Evolutionary conservation across 2,888 invertebrate species (phyloP).

Genomic region (Mesorhabditis spiculigera): DNA sequence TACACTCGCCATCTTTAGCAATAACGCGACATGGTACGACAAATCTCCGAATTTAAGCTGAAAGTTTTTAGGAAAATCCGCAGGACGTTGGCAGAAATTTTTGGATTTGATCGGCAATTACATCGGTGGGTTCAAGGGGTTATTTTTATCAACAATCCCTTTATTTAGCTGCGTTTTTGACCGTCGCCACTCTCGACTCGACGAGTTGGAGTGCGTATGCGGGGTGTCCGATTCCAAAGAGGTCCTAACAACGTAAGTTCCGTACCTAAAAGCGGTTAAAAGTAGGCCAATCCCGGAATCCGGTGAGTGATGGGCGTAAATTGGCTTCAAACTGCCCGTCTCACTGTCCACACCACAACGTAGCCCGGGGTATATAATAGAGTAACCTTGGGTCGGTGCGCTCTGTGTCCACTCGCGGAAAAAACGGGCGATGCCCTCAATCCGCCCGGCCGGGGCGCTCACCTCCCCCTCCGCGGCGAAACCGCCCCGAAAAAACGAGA

Average conservation of each 20-base stretch:
- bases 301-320: too few species aligned
- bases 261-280: neutral
- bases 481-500: slow-evolving; percentile 62
- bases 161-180: slow-evolving; percentile 24
- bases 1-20: slow-evolving; percentile 19
- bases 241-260: slow-evolving; percentile 20
- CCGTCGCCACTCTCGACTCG: slow-evolving; percentile 28
- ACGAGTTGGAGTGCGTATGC: slow-evolving; percentile 21
- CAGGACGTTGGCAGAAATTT: slow-evolving; percentile 11
- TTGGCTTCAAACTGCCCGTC: too few species aligned
- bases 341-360: too few species aligned
- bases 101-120: slow-evolving; percentile 65
- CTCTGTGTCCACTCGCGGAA: too few species aligned
- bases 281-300: neutral
- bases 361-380: too few species aligned
- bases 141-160: slow-evolving; percentile 57
- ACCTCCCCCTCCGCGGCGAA: slow-evolving; percentile 55
- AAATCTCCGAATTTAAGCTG: neutral
- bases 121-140: slow-evolving; percentile 73
- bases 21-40: slow-evolving; percentile 20
- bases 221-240: slow-evolving; percentile 11
- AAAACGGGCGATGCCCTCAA: neutral
- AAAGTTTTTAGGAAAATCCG: slow-evolving; percentile 10
- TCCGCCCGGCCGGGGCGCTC: neutral
- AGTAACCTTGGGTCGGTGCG: too few species aligned